phyloP scores from a whole-genome alignment of 2,113 vertebrate species.

The Semicossyphus pulcher region DNA sequence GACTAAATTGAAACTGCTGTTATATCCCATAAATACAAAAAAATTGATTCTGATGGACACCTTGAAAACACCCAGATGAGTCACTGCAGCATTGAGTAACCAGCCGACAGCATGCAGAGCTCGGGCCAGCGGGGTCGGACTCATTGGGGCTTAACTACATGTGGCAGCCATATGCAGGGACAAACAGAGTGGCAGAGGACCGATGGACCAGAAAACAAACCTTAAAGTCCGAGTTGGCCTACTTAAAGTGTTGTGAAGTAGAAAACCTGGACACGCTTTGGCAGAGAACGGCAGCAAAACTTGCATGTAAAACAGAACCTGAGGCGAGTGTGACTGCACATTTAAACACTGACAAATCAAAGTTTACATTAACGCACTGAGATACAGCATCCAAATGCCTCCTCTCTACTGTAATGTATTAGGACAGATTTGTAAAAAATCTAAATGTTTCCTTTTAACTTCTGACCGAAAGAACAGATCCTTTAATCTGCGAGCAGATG shows the following conservation, averaged over 20 bases:
- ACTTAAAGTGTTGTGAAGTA: neutral
- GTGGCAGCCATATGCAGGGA: constrained; percentile 54
- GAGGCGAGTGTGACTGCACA: neutral
- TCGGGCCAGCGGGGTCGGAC: neutral
- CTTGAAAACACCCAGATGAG: neutral
- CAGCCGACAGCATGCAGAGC: neutral
- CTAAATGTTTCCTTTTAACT: neutral
- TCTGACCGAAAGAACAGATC: neutral
- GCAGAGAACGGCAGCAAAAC: no score
- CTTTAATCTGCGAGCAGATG: neutral
- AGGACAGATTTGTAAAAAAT: neutral
- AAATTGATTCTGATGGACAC: neutral
- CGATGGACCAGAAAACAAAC: neutral
- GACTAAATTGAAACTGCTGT: neutral
- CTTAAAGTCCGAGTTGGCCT: no score
- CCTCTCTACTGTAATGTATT: neutral
- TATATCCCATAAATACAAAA: neutral
- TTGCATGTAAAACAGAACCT: no score
- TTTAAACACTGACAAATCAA: neutral
- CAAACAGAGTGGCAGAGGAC: constrained; percentile 19
- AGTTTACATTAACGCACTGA: neutral
- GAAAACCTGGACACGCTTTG: neutral
- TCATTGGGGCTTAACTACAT: constrained; percentile 27
- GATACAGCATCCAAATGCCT: neutral
- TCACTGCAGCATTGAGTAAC: constrained; percentile 1